Percentiles rank a stretch among this genome's conserved stretches.
These are phyloP conservation scores for Psococerastis gibbosa DNA, from an alignment of 2,888 invertebrate genomes.

Conservation along the genomic window DNA sequence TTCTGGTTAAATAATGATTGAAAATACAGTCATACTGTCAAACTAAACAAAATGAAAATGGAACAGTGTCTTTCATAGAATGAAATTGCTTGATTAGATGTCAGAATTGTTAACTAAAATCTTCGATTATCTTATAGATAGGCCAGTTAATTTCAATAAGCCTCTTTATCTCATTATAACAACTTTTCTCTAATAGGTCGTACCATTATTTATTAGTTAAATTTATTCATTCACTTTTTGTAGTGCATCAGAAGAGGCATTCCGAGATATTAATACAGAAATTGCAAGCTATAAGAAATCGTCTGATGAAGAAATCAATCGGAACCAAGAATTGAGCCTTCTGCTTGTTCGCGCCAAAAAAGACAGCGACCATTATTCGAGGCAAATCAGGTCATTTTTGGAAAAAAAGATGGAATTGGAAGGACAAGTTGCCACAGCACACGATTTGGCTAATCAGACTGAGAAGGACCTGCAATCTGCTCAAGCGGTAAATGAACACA, in stretches of 20 bases:
- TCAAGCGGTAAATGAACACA: constrained; percentile 22
- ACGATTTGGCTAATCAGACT: constrained; percentile 25
- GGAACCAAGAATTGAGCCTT: constrained; percentile 41
- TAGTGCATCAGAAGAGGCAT: constrained; percentile 38
- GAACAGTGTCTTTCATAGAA: too few species aligned
- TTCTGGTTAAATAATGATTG: too few species aligned
- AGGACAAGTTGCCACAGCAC: constrained; percentile 26
- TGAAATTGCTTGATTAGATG: constrained; percentile 4
- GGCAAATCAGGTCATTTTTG: neutral
- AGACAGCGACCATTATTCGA: constrained; percentile 28
- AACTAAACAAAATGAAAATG: too few species aligned
- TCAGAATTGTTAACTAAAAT: constrained; percentile 12
- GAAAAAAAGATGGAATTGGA: constrained; percentile 21
- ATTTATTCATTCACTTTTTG: too few species aligned
- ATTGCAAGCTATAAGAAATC: constrained; percentile 47
- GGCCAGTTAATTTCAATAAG: too few species aligned
- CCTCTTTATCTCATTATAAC: too few species aligned
- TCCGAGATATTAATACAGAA: constrained; percentile 34
- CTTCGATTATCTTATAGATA: constrained; percentile 2
- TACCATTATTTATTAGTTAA: too few species aligned
- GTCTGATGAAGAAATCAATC: constrained; percentile 41
- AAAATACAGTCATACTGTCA: too few species aligned
- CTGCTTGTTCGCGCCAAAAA: constrained; percentile 36
- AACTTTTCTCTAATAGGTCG: too few species aligned
- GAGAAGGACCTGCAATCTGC: constrained; percentile 39